These are phyloP conservation scores for Camelus bactrianus DNA, from an alignment of 2,113 vertebrate genomes.

Conservation along the genomic window DNA sequence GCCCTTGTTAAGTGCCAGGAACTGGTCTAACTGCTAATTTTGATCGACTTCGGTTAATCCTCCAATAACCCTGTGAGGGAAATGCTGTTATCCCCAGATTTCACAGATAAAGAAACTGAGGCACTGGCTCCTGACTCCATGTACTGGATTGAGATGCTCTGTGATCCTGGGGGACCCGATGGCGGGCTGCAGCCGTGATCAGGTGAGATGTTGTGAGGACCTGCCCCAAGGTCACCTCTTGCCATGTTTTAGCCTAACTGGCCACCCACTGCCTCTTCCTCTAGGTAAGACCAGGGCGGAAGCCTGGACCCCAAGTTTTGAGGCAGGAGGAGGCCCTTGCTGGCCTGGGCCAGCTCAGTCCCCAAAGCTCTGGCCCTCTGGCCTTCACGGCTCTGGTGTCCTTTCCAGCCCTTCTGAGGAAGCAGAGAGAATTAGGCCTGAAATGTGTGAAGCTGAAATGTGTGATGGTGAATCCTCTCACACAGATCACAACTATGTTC, in stretches of 20 bases:
- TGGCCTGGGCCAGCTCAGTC: background rate
- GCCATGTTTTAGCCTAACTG: background rate
- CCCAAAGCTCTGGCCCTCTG: background rate
- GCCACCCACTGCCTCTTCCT: background rate
- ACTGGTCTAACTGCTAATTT: background rate
- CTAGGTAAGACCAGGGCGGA: background rate
- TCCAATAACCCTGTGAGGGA: background rate
- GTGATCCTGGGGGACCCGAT: background rate
- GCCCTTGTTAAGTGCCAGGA: background rate
- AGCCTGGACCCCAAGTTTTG: background rate
- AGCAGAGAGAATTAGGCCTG: slow-evolving; percentile 25
- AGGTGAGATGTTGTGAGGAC: background rate
- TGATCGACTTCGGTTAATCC: too few relatives aligned
- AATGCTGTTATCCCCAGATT: background rate
- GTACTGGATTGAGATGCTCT: background rate
- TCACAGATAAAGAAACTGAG: background rate
- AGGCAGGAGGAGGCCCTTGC: background rate
- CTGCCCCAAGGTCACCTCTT: background rate
- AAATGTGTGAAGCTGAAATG: background rate
- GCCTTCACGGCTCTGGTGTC: background rate
- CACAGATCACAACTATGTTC: slow-evolving; percentile 18
- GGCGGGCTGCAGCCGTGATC: background rate
- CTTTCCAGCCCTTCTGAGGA: background rate
- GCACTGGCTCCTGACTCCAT: background rate
- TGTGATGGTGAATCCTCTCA: background rate